Conservation (phyloP, 2,888 invertebrate genomes). For the Dolichomitus sp. region DNA sequence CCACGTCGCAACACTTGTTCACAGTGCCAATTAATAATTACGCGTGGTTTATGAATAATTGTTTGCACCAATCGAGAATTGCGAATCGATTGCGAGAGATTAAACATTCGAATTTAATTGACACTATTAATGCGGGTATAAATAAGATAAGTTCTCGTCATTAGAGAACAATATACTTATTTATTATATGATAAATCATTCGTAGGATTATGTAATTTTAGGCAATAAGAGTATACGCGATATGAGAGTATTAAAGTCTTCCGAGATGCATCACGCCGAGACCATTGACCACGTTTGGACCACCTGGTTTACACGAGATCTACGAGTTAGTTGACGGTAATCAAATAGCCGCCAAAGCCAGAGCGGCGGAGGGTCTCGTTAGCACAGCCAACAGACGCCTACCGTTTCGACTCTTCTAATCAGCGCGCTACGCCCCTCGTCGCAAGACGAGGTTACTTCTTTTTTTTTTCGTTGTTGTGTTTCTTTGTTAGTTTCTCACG, state of each 20-base stretch:
- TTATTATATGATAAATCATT: conserved; percentile 28
- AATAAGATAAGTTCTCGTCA: conserved; percentile 27
- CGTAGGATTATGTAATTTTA: not conserved
- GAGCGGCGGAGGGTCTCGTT: conserved; percentile 37
- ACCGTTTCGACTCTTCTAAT: conserved; percentile 45
- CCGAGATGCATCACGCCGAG: conserved; percentile 55
- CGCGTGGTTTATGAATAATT: conserved; percentile 31
- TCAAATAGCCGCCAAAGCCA: conserved; percentile 52
- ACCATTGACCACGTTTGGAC: conserved; percentile 55
- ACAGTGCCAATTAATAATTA: conserved; percentile 66
- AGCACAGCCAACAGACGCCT: conserved; percentile 25
- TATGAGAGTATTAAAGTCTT: conserved; percentile 66
- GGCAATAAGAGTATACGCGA: conserved; percentile 62
- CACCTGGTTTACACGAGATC: conserved; percentile 43
- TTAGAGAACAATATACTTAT: conserved; percentile 1
- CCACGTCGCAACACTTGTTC: conserved; percentile 56
- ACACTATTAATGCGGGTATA: conserved; percentile 64
- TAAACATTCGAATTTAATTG: conserved; percentile 63
- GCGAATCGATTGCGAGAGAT: not conserved
- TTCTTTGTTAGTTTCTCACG: conserved; percentile 22
- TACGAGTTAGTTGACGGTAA: conserved; percentile 58
- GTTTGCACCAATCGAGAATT: conserved; percentile 42
- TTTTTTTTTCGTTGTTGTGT: conserved; percentile 24
- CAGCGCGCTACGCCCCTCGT: conserved; percentile 42
- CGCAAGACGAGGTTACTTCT: conserved; percentile 50